Conservation (phyloP, 2,113 vertebrate genomes). For the Pleuronectes platessa region DNA sequence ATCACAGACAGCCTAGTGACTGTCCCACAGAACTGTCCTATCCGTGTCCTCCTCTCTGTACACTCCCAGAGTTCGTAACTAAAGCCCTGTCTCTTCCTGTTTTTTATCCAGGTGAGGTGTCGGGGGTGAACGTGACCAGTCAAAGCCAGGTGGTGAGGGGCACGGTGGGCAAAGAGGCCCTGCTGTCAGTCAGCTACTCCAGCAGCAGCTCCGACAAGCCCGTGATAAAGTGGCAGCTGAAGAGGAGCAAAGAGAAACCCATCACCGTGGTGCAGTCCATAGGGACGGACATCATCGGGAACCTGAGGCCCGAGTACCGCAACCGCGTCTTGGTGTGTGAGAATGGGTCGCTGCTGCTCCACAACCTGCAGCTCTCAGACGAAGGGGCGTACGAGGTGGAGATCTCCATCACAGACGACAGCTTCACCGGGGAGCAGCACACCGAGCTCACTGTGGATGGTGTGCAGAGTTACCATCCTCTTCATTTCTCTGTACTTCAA, state of each 20-base stretch:
- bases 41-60: not conserved
- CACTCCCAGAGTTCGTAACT: not conserved
- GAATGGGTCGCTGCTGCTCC: slow-evolving; percentile 93
- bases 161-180: slow-evolving; percentile 88
- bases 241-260: slow-evolving; percentile 86
- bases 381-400: slow-evolving; percentile 96
- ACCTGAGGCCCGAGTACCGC: slow-evolving; percentile 90
- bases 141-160: slow-evolving; percentile 87
- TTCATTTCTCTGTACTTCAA: not conserved
- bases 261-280: slow-evolving; percentile 97
- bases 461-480: slow-evolving; percentile 64
- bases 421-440: slow-evolving; percentile 92
- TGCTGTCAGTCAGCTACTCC: slow-evolving; percentile 94
- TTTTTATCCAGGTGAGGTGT: slow-evolving; percentile 82
- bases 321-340: slow-evolving; percentile 92
- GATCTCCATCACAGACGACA: slow-evolving; percentile 97
- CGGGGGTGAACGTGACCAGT: slow-evolving; percentile 93
- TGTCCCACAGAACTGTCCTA: not conserved
- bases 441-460: slow-evolving; percentile 96
- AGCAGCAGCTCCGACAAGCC: slow-evolving; percentile 92
- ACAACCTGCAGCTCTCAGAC: slow-evolving; percentile 89
- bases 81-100: not conserved
- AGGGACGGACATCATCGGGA: slow-evolving; percentile 93
- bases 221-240: slow-evolving; percentile 97
- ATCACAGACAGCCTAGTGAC: slow-evolving; percentile 4